Base-by-base conservation (phyloP, 2,113 vertebrate genomes). In the Dicerorhinus sumatrensis region DNA sequence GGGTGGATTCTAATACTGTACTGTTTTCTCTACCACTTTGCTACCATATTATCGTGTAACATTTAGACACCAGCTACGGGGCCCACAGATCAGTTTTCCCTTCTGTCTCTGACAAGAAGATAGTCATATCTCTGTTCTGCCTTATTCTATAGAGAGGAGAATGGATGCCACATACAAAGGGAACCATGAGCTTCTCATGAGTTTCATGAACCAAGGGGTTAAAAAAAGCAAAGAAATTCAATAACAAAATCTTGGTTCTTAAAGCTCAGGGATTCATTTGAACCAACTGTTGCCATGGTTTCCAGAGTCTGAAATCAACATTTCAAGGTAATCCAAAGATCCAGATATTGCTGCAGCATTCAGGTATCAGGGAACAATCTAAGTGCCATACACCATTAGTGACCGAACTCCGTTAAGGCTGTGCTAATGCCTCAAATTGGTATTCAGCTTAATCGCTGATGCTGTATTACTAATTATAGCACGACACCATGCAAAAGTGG, bases 231-330 rank as follows among this genome's bases (percentile, higher is more conserved):
- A 97, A 97, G 33, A 96, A 97, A 96, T 86, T 97, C 89, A 96
- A 93, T 80, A 95, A 85, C 18, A 63, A 92, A 97, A 92, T 69
- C 80, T 93, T 96, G 23, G 63, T 63, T 90, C 95, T 85, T 77
- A 93, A 97, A 94, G 75, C 86, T 51, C 39, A 79, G 48, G 39
- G 54, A 88, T 84, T 98, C 80, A 92, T 96, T 90, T 94, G 87
- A 93, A 72, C 94, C 97, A 97, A 95, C 67, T 85, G 96, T 98
- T 97, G 65, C 95, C 96, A 98, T 98, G 92, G 97, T 94, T 98
- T 96, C 88, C 39, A 88, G 70, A 88, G 76, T 81, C 92, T 92
- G 42, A 98, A 97, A 97, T 97, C 93, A 96, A 98, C 96, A 96
- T 97, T 96, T 97, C 87, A 92, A 95, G 95, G 89, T 95, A 97